Evolutionary conservation across 2,113 vertebrate genomes (phyloP).

Genomic region (Sciurus niger): DNA sequence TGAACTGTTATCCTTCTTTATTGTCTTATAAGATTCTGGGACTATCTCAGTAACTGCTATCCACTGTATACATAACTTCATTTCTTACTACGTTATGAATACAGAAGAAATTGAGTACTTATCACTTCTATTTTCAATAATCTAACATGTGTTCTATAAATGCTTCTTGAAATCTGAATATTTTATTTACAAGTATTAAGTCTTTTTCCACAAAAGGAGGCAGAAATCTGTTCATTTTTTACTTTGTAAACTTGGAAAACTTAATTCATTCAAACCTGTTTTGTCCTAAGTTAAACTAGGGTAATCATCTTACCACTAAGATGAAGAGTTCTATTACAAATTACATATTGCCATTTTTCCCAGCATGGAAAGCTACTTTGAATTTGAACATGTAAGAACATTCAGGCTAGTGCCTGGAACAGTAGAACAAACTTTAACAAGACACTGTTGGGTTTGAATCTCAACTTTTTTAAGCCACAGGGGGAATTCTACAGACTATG

Average conservation of each 20-base stretch:
- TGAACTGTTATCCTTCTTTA: background rate
- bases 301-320: background rate
- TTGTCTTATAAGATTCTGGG: background rate
- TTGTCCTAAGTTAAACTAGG: background rate
- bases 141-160: background rate
- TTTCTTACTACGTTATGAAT: background rate
- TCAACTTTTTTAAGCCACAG: conserved; percentile 43
- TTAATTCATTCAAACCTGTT: conserved; percentile 33
- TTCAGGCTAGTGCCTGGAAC: background rate
- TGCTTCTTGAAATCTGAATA: conserved; percentile 31
- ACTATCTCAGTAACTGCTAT: background rate
- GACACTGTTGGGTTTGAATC: background rate
- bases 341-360: background rate
- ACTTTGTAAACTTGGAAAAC: conserved; percentile 46
- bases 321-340: background rate
- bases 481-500: background rate
- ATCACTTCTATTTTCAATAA: background rate
- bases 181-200: conserved; percentile 12
- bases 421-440: background rate
- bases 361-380: background rate
- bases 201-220: conserved; percentile 43
- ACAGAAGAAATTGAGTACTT: background rate
- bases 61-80: background rate
- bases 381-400: background rate
- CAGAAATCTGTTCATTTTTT: conserved; percentile 34